Base-by-base conservation (phyloP, 2,797 vertebrate genomes). In the Acrossocheilus fasciatus region DNA sequence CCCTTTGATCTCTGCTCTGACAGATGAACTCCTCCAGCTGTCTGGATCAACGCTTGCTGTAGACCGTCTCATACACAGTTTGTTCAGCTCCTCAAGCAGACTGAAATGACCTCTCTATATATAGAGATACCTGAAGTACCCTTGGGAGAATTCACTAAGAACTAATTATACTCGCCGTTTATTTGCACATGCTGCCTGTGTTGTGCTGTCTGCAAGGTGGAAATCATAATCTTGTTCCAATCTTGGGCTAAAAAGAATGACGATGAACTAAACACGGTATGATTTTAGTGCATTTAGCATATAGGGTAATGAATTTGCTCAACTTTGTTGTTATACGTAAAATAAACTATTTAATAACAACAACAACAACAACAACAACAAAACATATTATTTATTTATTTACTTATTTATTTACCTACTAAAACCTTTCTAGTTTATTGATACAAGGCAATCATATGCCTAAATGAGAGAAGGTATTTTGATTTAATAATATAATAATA, bases 1-100 rank as follows among this genome's bases (percentile, higher is more conserved):
- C 66, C 70, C 78, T 85, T 92, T 91, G 90, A 93, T 94, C 91
- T 92, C 89, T 70, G 88, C 89, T 91, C 59, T 87, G 72, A 93
- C 88, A 86, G 81, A 87, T 81, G 77, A 70, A 84, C 72, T 84
- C 76, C 77, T 84, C 85, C 85, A 89, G 82, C 82, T 89, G 36
- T 26, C 66, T 47, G 54, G 47, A 57, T 54, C 18, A 54, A 18
- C 54, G 57, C 66, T 68, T 18, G 3, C 34, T 81, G 30, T 73
- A 54, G 43, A 83, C 39, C 73, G 3, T 85, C 74, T 77, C 83
- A 57, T 77, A 18, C 30, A 74, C 11, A 9, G 43, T 76, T 83
- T 54, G 54, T 57, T 73, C 30, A 47, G 26, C 36, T 74, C n/a
- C 76, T 43, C 41, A 14, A 70, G 34, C 50, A 62, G 6, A 69